Evolutionary conservation across 1,140 invertebrate genomes (phyloP), one percentile per base, ranked within the genome.

Genomic region (Orussus abietinus): DNA sequence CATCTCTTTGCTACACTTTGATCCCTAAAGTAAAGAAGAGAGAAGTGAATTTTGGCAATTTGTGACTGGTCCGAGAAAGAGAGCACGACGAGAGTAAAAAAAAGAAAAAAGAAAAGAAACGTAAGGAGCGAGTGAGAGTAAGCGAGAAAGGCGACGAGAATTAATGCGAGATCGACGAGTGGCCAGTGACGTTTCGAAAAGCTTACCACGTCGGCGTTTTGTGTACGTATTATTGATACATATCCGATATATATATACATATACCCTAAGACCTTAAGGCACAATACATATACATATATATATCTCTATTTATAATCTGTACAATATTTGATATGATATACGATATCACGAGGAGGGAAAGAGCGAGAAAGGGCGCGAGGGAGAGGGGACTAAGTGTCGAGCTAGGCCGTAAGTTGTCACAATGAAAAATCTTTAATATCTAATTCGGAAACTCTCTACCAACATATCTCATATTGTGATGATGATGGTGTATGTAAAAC

Each of bases 161-260:
- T 56, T 49, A 55, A n/a, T n/a, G 33, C 29, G 46, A 53, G 55
- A 53, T 55, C 47, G 55, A 59, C 53, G 42, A 56, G 59, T 52
- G 47, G 50, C 52, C 59, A 52, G 59, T 57, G 59, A 49, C 42
- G 49, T 61, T 61, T 54, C 40, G 55, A 57, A 59, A 57, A 59
- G n/a, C 6, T 57, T 62, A 48, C 34, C 47, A n/a, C n/a, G n/a
- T 52, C 60, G 58, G 31, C 60, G 52, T 54, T 64, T 54, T 56
- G 65, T 64, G 62, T 67, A 67, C 61, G 64, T 65, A 67, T 67
- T 62, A n/a, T n/a, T n/a, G n/a, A n/a, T n/a, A n/a, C n/a, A n/a
- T n/a, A n/a, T n/a, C n/a, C n/a, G n/a, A n/a, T n/a, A n/a, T n/a
- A n/a, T n/a, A n/a, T n/a, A n/a, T n/a, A n/a, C n/a, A n/a, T n/a